Evolutionary conservation across 2,797 vertebrate species (phyloP).

Genomic region (Orestias chungarensis): DNA sequence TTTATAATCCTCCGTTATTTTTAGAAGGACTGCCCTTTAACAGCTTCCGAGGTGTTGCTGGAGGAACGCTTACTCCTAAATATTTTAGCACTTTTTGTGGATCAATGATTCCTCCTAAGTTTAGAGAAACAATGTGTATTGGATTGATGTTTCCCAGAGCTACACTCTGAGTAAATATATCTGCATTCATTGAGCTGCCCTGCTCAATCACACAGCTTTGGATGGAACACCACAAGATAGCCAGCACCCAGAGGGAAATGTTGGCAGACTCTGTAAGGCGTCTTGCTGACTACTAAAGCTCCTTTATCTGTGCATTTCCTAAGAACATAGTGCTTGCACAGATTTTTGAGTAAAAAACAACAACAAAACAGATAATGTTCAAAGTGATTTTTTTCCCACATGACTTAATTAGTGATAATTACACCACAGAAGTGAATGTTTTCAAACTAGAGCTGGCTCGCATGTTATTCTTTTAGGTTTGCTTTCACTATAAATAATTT

Average conservation of each 20-base stretch:
- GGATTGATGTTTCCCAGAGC: constrained; percentile 69
- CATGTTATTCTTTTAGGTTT: constrained; percentile 54
- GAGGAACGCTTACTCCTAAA: constrained; percentile 67
- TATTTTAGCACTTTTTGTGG: constrained; percentile 66
- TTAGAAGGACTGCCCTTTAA: constrained; percentile 46
- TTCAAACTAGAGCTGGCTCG: constrained; percentile 45
- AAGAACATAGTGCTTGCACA: constrained; percentile 45
- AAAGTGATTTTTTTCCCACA: constrained; percentile 63
- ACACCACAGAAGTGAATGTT: constrained; percentile 50
- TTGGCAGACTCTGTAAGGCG: constrained; percentile 60
- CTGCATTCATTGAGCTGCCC: constrained; percentile 69
- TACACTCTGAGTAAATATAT: constrained; percentile 65
- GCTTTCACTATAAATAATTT: constrained; percentile 26
- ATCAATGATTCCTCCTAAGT: constrained; percentile 62
- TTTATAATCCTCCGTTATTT: constrained; percentile 21
- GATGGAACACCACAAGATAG: constrained; percentile 59
- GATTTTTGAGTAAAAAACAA: constrained; percentile 62
- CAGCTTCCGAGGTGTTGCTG: constrained; percentile 30
- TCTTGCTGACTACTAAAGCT: constrained; percentile 68
- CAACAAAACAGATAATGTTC: constrained; percentile 62
- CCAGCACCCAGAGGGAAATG: constrained; percentile 65
- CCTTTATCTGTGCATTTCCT: constrained; percentile 69
- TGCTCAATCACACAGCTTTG: constrained; percentile 63
- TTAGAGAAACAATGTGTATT: constrained; percentile 46
- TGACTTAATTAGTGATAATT: constrained; percentile 74